Evolutionary conservation across 1,140 invertebrate genomes (phyloP).

Genomic region (Cepaea nemoralis): DNA sequence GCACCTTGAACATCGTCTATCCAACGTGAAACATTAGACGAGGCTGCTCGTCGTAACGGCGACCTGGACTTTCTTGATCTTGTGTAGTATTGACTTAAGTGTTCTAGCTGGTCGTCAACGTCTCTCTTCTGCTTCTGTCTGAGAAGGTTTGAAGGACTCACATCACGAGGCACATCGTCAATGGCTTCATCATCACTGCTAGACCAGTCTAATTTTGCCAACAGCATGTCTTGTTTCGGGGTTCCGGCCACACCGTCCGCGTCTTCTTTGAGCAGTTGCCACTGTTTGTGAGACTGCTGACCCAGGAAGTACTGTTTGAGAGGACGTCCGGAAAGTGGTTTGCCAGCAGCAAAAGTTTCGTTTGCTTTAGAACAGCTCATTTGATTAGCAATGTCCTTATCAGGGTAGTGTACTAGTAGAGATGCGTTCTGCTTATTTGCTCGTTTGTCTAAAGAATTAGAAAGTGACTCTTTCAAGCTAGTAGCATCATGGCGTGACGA

Average conservation of each 20-base stretch:
- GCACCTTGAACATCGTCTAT: background rate
- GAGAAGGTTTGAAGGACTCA: slow-evolving; percentile 24
- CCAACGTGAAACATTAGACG: background rate
- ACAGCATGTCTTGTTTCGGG: background rate
- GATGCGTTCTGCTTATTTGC: background rate
- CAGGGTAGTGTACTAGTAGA: background rate
- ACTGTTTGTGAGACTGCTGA: background rate
- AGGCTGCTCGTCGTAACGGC: background rate
- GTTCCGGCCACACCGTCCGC: background rate
- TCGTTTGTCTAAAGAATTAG: too few species aligned
- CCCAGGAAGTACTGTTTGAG: background rate
- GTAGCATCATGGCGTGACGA: too few species aligned
- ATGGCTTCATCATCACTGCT: slow-evolving; percentile 27
- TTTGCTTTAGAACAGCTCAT: too few species aligned
- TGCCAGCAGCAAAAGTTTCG: background rate
- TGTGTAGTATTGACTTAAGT: background rate
- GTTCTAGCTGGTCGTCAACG: slow-evolving; percentile 19
- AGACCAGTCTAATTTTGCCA: slow-evolving; percentile 7
- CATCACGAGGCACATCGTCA: slow-evolving; percentile 4
- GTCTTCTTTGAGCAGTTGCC: background rate
- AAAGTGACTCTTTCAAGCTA: too few species aligned
- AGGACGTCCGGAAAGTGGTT: background rate
- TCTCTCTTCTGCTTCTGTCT: slow-evolving; percentile 19
- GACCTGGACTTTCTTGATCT: slow-evolving; percentile 15
- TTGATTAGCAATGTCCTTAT: background rate